Evolutionary conservation across 2,113 vertebrate species (phyloP).

Genomic region (Diadophis punctatus): DNA sequence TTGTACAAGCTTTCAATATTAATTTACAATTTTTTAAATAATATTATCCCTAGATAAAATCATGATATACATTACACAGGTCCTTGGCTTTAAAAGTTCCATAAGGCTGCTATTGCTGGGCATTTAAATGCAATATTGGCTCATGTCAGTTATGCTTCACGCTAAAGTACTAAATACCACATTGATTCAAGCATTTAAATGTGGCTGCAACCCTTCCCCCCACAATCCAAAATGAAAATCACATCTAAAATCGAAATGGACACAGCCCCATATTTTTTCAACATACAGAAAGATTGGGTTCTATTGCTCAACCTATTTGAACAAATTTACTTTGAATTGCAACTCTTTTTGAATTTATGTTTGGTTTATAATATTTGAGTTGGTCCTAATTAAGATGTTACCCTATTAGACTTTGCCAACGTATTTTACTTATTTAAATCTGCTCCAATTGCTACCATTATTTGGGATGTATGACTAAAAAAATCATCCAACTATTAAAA

Average conservation of each 20-base stretch:
- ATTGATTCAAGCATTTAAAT: conserved; percentile 50
- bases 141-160: conserved; percentile 60
- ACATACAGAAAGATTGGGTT: background rate
- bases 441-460: conserved; percentile 23
- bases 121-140: conserved; percentile 67
- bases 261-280: background rate
- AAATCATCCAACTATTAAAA: background rate
- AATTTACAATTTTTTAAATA: conserved; percentile 82
- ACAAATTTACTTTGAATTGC: conserved; percentile 15
- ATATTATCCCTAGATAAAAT: conserved; percentile 67
- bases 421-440: conserved; percentile 39
- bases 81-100: conserved; percentile 62
- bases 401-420: conserved; percentile 8
- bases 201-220: conserved; percentile 25
- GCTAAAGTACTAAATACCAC: conserved; percentile 63
- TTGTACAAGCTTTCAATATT: conserved; percentile 77
- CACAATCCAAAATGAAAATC: conserved; percentile 13
- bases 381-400: background rate
- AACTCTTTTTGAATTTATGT: background rate
- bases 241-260: background rate
- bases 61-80: conserved; percentile 69
- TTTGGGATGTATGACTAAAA: background rate
- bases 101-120: conserved; percentile 56
- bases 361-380: background rate
- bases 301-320: background rate